Base-by-base conservation (phyloP, 2,113 vertebrate species). In the Osmerus eperlanus region DNA sequence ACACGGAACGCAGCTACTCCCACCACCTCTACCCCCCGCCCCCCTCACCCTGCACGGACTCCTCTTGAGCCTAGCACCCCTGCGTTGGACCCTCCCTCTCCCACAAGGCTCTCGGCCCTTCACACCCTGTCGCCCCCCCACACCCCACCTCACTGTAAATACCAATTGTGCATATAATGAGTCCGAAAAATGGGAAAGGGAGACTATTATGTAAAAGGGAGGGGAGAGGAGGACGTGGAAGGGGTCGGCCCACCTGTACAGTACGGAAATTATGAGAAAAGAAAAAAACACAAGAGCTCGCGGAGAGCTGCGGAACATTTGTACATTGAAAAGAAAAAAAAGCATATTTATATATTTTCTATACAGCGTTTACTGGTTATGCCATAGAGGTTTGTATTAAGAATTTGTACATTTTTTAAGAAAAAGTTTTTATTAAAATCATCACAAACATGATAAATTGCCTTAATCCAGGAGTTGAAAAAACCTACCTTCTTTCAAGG, bases 311-410 rank as follows among this genome's bases (percentile, higher is more conserved):
- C 90, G 89, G 88, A 85, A 93, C 93, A 92, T 91, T 95, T 98
- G 95, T 97, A 97, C 94, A 97, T 94, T 94, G 66, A 80, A 94
- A 90, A 93, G 88, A 89, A 80, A 83, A 77, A 80, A 91, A 91
- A 89, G 21, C 89, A 89, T 98, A 99, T 99, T 98, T 99, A 98
- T 98, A 98, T 99, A 98, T 98, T 99, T 98, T 98, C 95, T 95
- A 96, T 92, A 94, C 91, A 94, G 93, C 94, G 86, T 89, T 93
- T 96, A 94, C 94, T 95, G 94, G 94, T 92, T 92, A 95, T 91
- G 92, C 92, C 94, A 94, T 94, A 93, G 94, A 94, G 93, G 89
- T 97, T 96, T 97, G 94, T 97, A 95, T 90, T 93, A 89, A 92
- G 87, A 91, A 87, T 96, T 96, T 97, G 95, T 96, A 98, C 84